Percentiles rank a stretch among this genome's conserved stretches.
phyloP scores from a whole-genome alignment of 1,140 invertebrate species.

The Temnothorax nylanderi region DNA sequence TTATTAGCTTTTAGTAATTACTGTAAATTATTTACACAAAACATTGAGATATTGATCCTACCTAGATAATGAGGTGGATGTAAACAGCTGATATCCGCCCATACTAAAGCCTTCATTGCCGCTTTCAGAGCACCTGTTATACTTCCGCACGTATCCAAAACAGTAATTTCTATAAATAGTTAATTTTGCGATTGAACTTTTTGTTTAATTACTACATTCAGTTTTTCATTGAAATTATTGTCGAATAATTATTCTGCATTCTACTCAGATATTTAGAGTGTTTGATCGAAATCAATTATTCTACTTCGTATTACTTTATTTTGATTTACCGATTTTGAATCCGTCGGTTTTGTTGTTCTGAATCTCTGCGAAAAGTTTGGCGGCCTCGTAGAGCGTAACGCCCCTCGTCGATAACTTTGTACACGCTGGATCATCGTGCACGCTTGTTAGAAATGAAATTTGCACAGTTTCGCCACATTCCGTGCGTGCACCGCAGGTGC shows the following conservation, averaged over 20 bases:
- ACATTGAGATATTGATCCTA: slow-evolving; percentile 55
- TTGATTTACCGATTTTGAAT: slow-evolving; percentile 78
- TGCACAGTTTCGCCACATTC: slow-evolving; percentile 76
- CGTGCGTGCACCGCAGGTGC: slow-evolving; percentile 79
- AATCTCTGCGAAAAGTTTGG: slow-evolving; percentile 77
- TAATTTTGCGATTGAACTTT: not conserved
- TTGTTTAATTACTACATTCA: not conserved
- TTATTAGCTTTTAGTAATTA: not conserved
- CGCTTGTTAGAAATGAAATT: slow-evolving; percentile 77
- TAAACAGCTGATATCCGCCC: slow-evolving; percentile 80
- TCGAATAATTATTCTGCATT: not conserved
- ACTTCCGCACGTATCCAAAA: slow-evolving; percentile 83
- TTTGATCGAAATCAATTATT: not conserved
- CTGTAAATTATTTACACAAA: not conserved
- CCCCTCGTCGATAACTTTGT: slow-evolving; percentile 77
- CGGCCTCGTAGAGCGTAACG: slow-evolving; percentile 81
- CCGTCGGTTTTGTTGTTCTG: slow-evolving; percentile 80
- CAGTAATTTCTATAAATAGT: slow-evolving; percentile 74
- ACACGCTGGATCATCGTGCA: slow-evolving; percentile 81
- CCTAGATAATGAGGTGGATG: slow-evolving; percentile 82
- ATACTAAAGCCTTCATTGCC: slow-evolving; percentile 81
- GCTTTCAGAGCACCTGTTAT: slow-evolving; percentile 81
- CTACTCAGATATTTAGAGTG: not conserved
- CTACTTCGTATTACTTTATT: not conserved
- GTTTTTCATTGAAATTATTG: not conserved